phyloP scores from a whole-genome alignment of 2,888 invertebrate genomes.

The Ophion slaviceki region DNA sequence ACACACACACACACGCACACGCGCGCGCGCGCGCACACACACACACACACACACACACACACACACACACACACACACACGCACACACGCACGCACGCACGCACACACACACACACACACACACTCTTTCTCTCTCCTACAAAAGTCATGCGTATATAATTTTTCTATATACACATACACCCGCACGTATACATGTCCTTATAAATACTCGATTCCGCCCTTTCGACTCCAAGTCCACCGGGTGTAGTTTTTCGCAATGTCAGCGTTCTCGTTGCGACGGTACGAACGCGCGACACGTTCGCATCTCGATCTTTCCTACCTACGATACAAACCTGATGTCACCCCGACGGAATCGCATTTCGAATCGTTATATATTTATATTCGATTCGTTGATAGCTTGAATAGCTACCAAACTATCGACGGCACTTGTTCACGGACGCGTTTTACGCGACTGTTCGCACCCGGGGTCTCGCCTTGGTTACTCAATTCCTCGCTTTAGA shows the following conservation, averaged over 20 bases:
- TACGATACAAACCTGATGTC: slow-evolving; percentile 61
- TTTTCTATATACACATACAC: not conserved
- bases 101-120: not conserved
- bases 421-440: slow-evolving; percentile 67
- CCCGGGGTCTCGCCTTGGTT: slow-evolving; percentile 59
- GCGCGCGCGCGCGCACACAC: not conserved
- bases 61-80: too few species aligned
- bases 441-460: slow-evolving; percentile 69
- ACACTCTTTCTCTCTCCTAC: not conserved
- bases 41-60: too few species aligned
- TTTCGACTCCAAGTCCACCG: not conserved
- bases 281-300: slow-evolving; percentile 14
- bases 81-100: too few species aligned
- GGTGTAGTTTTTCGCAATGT: slow-evolving; percentile 25
- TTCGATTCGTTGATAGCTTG: slow-evolving; percentile 56
- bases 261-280: slow-evolving; percentile 22
- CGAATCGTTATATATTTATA: slow-evolving; percentile 55
- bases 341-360: slow-evolving; percentile 39
- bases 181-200: not conserved
- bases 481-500: slow-evolving; percentile 33
- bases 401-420: slow-evolving; percentile 55
- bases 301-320: slow-evolving; percentile 34
- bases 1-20: not conserved
- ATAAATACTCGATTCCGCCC: not conserved
- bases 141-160: slow-evolving; percentile 13